These are phyloP conservation scores for Drosophila yakuba DNA, from an alignment of 1,140 invertebrate species.

Conservation along the genomic window DNA sequence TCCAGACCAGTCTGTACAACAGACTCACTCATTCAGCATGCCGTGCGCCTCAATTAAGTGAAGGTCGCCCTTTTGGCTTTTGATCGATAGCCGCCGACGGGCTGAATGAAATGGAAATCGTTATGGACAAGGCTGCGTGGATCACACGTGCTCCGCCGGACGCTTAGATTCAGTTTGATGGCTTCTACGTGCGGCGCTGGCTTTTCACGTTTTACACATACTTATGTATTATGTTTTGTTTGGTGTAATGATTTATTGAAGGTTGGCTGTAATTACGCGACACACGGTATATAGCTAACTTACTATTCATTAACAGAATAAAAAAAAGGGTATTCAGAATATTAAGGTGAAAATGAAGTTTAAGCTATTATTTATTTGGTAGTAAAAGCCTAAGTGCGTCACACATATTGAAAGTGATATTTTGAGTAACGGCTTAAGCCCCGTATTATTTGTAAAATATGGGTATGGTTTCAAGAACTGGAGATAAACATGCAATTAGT, in stretches of 20 bases:
- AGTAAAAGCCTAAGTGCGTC: background rate
- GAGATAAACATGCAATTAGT: background rate
- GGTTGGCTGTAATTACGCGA: slow-evolving; percentile 48
- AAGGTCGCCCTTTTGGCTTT: slow-evolving; percentile 63
- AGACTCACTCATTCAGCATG: slow-evolving; percentile 1
- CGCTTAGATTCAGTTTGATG: slow-evolving; percentile 71
- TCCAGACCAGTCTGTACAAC: slow-evolving; percentile 14
- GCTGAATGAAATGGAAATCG: slow-evolving; percentile 38
- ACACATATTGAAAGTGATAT: slow-evolving; percentile 1
- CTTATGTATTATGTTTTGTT: background rate
- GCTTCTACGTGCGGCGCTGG: slow-evolving; percentile 54
- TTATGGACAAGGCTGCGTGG: slow-evolving; percentile 59
- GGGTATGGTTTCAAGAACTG: background rate
- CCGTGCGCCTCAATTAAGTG: slow-evolving; percentile 58
- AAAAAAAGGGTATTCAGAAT: background rate
- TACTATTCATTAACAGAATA: slow-evolving; percentile 8
- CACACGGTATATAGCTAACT: background rate
- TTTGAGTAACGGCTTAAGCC: background rate
- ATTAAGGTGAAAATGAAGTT: background rate
- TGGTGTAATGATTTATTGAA: slow-evolving; percentile 45
- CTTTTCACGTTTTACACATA: slow-evolving; percentile 55
- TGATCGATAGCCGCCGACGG: slow-evolving; percentile 43
- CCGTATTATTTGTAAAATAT: background rate
- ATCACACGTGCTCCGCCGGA: slow-evolving; percentile 59
- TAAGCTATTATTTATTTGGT: background rate